Base-by-base conservation (phyloP, 2,888 invertebrate species). In the Mechanitis mazaeus region DNA sequence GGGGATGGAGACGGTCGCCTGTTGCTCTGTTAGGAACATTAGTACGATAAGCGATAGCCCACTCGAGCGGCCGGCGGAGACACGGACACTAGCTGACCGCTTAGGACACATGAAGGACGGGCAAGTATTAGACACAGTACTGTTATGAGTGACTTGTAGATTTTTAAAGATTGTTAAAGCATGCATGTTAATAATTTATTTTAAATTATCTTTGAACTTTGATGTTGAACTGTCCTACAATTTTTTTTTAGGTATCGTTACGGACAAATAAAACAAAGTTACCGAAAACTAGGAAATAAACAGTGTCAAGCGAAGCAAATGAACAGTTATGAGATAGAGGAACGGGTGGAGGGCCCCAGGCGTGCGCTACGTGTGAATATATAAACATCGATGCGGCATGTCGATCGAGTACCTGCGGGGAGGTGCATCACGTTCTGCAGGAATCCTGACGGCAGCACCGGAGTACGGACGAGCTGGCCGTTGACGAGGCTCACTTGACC, bases 381-480 rank as follows among this genome's bases (percentile, higher is more conserved):
- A 58, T 61, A 45, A 54, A 47, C 38, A 45, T 50, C 54, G 7
- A 46, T 54, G 28, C 46, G 53, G 53, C 11, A 38, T 58, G 50
- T 35, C 12, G 5, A 54, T 3, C 45, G 9, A 42, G n/a, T 46
- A 56, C 88, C 88, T 1, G 87, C 72, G 1, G 92, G 94, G 66
- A 95, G 81, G 76, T 95, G 95, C 72, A 95, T 93, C 64, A 95
- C 91, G 75, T 94, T 94, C 71, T 95, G 95, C 31, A 95, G 85
- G 68, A 95, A 93, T 55, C 94, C 94, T 0, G 94, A 92, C 54
- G 94, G 92, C 11, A 91, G 74, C 45, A 92, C 92, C 0, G 95
- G 94, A 0, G 94, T 92, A 55, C 96, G 87, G 12, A 97, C 93
- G n/a, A 96, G 92, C 78, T 95, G 95, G 0, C 95, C 94, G 63